Evolutionary conservation across 2,113 vertebrate species (phyloP).

Genomic region (Vidua macroura): DNA sequence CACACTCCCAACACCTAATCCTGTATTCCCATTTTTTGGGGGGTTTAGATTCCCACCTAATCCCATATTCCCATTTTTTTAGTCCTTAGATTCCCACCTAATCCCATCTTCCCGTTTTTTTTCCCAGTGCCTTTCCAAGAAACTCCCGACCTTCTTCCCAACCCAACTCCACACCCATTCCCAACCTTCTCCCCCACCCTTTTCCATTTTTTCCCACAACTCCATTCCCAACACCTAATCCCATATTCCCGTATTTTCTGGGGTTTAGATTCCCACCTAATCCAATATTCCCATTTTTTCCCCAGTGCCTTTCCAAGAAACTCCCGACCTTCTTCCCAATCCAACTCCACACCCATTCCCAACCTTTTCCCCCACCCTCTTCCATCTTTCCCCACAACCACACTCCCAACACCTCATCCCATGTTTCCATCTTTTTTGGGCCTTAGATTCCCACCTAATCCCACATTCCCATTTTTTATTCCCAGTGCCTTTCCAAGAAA

Average conservation of each 20-base stretch:
- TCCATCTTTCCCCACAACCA: too few relatives aligned
- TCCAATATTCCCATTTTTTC: not conserved
- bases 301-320: too few relatives aligned
- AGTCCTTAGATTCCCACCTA: not conserved
- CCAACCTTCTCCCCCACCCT: not conserved
- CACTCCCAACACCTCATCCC: too few relatives aligned
- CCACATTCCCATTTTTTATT: too few relatives aligned
- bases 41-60: not conserved
- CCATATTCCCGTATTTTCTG: not conserved
- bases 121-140: too few relatives aligned
- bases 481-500: not conserved
- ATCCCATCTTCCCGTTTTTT: not conserved
- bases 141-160: not conserved
- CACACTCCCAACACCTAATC: not conserved
- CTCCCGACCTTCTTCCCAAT: too few relatives aligned
- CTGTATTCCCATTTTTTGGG: rapidly evolving
- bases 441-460: not conserved
- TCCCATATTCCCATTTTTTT: not conserved
- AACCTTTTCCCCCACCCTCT: too few relatives aligned
- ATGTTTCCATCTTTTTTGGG: not conserved
- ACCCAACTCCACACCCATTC: not conserved
- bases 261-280: too few relatives aligned
- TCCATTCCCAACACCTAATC: not conserved
- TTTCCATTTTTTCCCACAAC: not conserved
- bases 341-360: too few relatives aligned